Conservation (phyloP, 2,113 vertebrate genomes). For the Pluvianellus socialis region DNA sequence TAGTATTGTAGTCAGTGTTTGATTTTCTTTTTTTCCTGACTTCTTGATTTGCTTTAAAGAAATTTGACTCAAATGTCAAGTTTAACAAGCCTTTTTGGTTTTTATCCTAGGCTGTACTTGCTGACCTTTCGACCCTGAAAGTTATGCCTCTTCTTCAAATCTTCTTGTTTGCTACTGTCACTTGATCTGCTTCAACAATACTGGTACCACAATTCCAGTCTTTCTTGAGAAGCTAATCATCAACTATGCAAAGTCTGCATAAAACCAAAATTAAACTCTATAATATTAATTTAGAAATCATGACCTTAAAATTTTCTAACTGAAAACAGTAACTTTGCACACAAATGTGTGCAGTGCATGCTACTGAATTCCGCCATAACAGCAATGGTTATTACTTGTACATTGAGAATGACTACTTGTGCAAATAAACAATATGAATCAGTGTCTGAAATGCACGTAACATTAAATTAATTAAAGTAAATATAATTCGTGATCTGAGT, state of each 20-base stretch:
- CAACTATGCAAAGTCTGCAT: slow-evolving; percentile 79
- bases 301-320: slow-evolving; percentile 58
- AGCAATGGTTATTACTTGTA: slow-evolving; percentile 1
- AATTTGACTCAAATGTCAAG: slow-evolving; percentile 18
- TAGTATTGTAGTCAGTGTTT: not conserved
- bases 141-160: slow-evolving; percentile 98
- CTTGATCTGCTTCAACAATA: slow-evolving; percentile 74
- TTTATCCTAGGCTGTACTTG: slow-evolving; percentile 91
- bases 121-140: slow-evolving; percentile 96
- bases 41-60: slow-evolving; percentile 21
- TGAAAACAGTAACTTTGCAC: slow-evolving; percentile 16
- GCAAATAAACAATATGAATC: not conserved
- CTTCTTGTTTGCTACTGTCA: slow-evolving; percentile 91
- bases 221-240: slow-evolving; percentile 64
- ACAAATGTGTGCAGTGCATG: slow-evolving; percentile 62
- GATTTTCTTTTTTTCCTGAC: not conserved
- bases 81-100: slow-evolving; percentile 46
- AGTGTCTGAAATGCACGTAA: slow-evolving; percentile 62
- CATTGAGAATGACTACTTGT: not conserved
- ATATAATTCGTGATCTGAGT: slow-evolving; percentile 16
- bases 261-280: slow-evolving; percentile 70
- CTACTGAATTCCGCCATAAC: slow-evolving; percentile 42
- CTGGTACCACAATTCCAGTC: slow-evolving; percentile 21
- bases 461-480: slow-evolving; percentile 41
- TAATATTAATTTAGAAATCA: slow-evolving; percentile 60